Conservation (phyloP, 2,113 vertebrate genomes). For the Chamaetylas fuelleborni region DNA sequence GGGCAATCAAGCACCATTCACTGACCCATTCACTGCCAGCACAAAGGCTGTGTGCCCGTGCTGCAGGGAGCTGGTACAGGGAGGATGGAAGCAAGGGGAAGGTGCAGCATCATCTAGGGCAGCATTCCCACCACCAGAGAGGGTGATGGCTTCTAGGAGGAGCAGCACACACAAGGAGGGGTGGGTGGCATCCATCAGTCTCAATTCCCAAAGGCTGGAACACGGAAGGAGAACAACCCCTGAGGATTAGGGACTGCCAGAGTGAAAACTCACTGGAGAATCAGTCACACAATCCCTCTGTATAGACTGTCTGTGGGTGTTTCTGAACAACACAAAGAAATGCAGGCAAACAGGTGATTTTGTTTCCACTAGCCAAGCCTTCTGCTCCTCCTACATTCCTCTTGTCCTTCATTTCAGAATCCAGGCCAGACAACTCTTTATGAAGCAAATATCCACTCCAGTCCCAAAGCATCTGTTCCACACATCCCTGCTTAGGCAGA, state of each 20-base stretch:
- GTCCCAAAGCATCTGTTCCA: background rate
- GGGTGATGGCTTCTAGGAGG: rapidly evolving
- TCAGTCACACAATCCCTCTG: background rate
- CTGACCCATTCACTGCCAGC: background rate
- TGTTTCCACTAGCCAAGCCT: background rate
- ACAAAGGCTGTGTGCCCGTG: background rate
- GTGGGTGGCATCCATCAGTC: background rate
- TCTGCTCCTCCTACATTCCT: background rate
- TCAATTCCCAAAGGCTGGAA: background rate
- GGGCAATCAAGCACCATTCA: background rate
- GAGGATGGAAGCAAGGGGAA: background rate
- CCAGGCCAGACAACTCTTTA: background rate
- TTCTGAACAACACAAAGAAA: background rate
- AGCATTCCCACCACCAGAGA: background rate
- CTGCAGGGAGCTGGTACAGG: background rate
- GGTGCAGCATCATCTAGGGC: background rate
- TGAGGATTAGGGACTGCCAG: background rate
- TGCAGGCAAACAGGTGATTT: background rate
- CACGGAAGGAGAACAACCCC: rapidly evolving
- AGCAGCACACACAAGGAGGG: background rate
- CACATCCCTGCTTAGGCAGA: background rate
- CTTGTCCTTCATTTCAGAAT: background rate
- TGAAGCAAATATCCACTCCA: background rate
- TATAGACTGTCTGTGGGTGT: background rate
- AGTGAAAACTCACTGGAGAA: background rate